Evolutionary conservation across 2,888 invertebrate genomes (phyloP).

Genomic region (Nomada ruficornis): DNA sequence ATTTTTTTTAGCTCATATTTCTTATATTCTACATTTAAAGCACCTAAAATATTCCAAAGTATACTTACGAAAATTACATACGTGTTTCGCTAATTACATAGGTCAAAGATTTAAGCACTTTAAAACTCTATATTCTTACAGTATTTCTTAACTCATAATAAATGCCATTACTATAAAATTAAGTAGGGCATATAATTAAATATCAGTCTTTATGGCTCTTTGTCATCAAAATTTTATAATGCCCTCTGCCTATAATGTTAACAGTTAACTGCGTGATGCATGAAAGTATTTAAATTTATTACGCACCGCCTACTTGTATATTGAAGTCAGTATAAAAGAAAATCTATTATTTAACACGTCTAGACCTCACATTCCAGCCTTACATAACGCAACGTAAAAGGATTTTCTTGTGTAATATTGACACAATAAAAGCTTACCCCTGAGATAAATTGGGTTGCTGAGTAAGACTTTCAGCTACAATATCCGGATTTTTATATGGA

Average conservation of each 20-base stretch:
- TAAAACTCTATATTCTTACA: neutral
- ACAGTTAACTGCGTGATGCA: neutral
- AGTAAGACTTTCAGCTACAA: constrained; percentile 78
- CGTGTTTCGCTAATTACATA: neutral
- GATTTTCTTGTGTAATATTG: constrained; percentile 12
- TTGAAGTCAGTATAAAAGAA: neutral
- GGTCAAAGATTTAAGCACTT: neutral
- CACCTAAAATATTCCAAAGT: no score
- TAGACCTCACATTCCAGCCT: neutral
- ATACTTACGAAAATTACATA: no score
- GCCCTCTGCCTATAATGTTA: neutral
- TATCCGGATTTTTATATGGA: constrained; percentile 66
- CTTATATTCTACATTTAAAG: no score
- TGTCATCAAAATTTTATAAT: neutral
- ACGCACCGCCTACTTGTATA: no score
- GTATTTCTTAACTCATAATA: neutral
- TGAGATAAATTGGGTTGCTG: constrained; percentile 82
- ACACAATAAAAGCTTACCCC: constrained; percentile 75
- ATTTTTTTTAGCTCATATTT: no score
- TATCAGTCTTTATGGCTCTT: neutral
- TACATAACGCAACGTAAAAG: constrained; percentile 13
- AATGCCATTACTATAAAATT: neutral
- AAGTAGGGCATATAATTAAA: neutral
- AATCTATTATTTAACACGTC: neutral
- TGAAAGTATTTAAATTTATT: no score